phyloP scores from a whole-genome alignment of 2,888 invertebrate genomes.

The Megaustenia siamemsis region DNA sequence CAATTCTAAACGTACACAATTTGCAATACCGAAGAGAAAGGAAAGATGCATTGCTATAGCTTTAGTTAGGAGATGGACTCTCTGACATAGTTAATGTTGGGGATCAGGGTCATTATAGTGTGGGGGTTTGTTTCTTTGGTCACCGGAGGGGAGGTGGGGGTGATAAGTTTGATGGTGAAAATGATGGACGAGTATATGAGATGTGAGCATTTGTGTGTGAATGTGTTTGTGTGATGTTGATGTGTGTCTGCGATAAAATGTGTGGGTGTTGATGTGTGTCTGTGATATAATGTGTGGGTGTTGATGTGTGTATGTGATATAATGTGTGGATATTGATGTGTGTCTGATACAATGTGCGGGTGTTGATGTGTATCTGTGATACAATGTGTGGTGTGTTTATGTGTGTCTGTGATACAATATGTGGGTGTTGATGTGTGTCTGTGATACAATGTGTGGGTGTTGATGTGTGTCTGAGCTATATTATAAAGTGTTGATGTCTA shows the following conservation, averaged over 20 bases:
- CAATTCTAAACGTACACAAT: not conserved
- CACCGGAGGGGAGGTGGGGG: not conserved
- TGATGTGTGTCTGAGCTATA: not conserved
- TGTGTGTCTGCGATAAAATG: too few relatives aligned
- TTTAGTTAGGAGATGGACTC: too few relatives aligned
- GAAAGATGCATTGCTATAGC: not conserved
- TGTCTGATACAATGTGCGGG: not conserved
- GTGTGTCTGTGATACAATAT: too few relatives aligned
- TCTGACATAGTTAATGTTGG: not conserved
- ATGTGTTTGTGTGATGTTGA: conserved; percentile 23
- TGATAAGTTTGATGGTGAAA: not conserved
- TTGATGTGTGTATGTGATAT: not conserved
- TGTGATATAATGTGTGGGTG: conserved; percentile 17
- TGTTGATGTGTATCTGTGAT: conserved; percentile 38
- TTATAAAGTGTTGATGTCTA: not conserved
- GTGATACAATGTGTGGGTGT: conserved; percentile 9
- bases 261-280: not conserved
- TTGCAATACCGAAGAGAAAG: not conserved
- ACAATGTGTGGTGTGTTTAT: conserved; percentile 3
- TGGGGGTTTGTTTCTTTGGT: not conserved
- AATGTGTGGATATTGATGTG: not conserved
- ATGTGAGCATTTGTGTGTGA: conserved; percentile 40
- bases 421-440: conserved; percentile 1
- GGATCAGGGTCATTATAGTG: not conserved
- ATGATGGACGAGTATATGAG: too few relatives aligned